Evolutionary conservation across 2,113 vertebrate species (phyloP), one percentile per base, ranked within the genome.

Genomic region (Vicugna pacos): DNA sequence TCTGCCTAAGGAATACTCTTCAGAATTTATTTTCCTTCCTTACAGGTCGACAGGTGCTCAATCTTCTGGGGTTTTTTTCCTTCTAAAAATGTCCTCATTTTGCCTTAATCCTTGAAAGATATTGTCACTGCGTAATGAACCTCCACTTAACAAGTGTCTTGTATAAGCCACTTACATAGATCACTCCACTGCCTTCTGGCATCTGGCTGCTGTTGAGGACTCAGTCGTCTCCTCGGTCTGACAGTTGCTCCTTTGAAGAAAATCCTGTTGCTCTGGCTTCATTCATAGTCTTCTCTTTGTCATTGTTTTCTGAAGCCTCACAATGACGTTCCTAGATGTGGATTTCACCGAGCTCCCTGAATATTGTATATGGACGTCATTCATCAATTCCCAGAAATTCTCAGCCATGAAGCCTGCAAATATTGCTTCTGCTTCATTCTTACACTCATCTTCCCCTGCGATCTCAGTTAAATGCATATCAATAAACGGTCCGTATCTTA

Each of bases 51-150:
- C 19, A 93, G 38, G 50, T 38, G 32, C 24, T 65, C 48, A 81
- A 70, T 86, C 32, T 38, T 62, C 35, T 35, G 35, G 35, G 35
- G 10, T 69, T 22, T 64, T 89, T 72, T 87, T 48, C 67, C 58
- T 88, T 60, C 64, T 72, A 12, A 80, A 60, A 84, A 77, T 91
- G 11, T 85, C 72, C 89, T 94, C 72, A 65, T 60, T 67, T 65
- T 94, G 79, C 60, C 60, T 76, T 85, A 26, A 19, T 75, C 80
- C 58, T 75, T 92, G 50, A 24, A 62, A 32, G 46, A n/a, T 16
- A 54, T 26, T 56, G 60, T 58, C 46, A 42, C 75, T 85, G 48
- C 38, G 52, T 65, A 42, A 65, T 32, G 65, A 93, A 58, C 28
- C 32, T 56, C 56, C 30, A 64, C n/a, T 52, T 56, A 48, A 48